Evolutionary conservation across 2,888 invertebrate genomes (phyloP), one percentile per base, ranked within the genome.

Genomic region (Stomorhina lunata): DNA sequence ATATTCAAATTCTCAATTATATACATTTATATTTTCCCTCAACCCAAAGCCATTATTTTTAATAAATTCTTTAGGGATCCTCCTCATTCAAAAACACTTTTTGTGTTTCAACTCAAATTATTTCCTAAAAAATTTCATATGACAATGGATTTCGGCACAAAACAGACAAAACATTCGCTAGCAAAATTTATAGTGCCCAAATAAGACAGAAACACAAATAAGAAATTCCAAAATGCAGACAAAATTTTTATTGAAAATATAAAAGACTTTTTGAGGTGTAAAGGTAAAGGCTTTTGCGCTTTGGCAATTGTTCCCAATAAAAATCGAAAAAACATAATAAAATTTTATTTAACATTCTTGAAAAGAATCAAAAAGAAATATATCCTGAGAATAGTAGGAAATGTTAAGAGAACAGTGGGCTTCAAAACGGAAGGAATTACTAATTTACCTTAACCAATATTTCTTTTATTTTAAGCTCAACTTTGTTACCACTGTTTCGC

Each of bases 161-260:
- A 63, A 22, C 63, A 71, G 25, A 63, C 10, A 48, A 50, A 68
- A 50, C 50, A 61, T 61, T 77, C 68, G 40, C 40, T 40, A 45
- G 10, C 53, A 72, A 81, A n/a, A 75, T 81, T 81, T 68, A 77
- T 71, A 50, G 37, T 50, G 27, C 17, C 45, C n/a, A 29, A 43
- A 53, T 40, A 55, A 29, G 17, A 75, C 40, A 59, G 53, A 43
- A 77, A 77, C 68, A 77, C 4, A 53, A 40, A 37, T 15, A 59
- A 50, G n/a, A 20, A 15, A 76, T 75, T 75, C 73, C 73, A 43
- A 20, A 57, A 9, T 17, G 57, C 57, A 57, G 22, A 66, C 34
- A 66, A 1, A 55, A 59, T 57, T 40, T 59, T 45, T n/a, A 76
- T 27, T 57, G 34, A 66, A 76, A 66, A 65, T 22, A 50, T 55